Evolutionary conservation across 2,888 invertebrate species (phyloP), one percentile per base, ranked within the genome.

Genomic region (Carabus problematicus): DNA sequence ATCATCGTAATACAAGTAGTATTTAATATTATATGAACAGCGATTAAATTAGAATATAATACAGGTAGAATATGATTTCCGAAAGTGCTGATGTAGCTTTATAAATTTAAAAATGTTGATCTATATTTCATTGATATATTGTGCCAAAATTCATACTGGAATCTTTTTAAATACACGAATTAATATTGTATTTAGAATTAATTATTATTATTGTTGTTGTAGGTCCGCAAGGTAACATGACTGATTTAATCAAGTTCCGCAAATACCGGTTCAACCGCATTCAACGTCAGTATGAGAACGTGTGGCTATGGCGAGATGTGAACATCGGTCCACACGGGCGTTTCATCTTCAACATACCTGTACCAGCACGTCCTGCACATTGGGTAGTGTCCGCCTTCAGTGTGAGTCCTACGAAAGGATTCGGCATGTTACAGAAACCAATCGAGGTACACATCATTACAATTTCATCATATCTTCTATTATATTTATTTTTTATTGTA

Each of bases 351-450:
- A 93, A 91, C 68, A 84, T 92, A 52, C 91, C 92, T 45, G 94
- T 95, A n/a, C 94, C 95, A 0, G 85, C 90, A 69, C 82, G 88
- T 64, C 95, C 95, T 0, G 94, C 92, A 0, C 91, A 92, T 75
- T 98, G 97, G 97, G 94, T 96, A 85, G 88, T 98, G 1, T 94
- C 94, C 9, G 95, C 94, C 0, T 93, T 97, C 79, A 92, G 95
- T 74, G 91, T 98, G 84, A 95, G 96, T 75, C 91, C 92, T 1
- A 87, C 89, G 0, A 85, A 87, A 62, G 97, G 97, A 0, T 91
- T 97, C 73, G 97, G 97, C 58, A 92, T 98, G 89, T 79, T 95
- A 52, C 87, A 87, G 9, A 87, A 87, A 71, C 91, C 96, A 0
- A 86, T 94, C 47, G 91, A 89, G 76, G 91, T 91, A 80, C 77